Evolutionary conservation across 2,113 vertebrate genomes (phyloP).

Genomic region (Microtus richardsoni): DNA sequence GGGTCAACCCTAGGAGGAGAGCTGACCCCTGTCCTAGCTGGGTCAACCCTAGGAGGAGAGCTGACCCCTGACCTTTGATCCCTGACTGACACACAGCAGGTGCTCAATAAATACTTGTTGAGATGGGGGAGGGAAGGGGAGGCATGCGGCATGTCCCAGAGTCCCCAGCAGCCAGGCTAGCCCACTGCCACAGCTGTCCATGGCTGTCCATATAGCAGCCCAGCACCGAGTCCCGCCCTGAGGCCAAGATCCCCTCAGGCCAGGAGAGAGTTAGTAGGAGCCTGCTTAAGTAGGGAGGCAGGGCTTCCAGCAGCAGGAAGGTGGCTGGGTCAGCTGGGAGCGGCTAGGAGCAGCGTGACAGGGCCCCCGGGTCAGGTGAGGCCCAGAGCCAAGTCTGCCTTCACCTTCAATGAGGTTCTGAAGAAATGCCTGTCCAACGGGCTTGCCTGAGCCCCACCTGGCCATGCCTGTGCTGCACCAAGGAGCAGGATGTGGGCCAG

Average conservation of each 20-base stretch:
- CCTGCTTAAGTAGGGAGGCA: not conserved
- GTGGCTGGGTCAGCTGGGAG: not conserved
- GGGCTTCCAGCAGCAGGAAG: not conserved
- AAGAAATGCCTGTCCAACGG: not conserved
- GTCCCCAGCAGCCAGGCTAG: not conserved
- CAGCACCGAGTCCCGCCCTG: not conserved
- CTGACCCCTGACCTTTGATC: not conserved
- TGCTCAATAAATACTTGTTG: conserved; percentile 72
- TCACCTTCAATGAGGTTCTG: not conserved
- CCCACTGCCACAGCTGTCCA: not conserved
- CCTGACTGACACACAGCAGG: not conserved
- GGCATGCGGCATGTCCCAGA: conserved; percentile 58
- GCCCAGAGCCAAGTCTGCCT: not conserved
- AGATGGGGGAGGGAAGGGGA: not conserved
- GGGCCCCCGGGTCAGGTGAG: conserved; percentile 1
- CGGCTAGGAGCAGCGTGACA: not conserved
- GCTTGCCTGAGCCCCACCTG: not conserved
- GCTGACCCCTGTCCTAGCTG: not conserved
- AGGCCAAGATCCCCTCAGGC: not conserved
- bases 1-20: not conserved
- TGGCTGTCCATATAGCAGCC: not conserved
- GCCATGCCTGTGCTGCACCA: not conserved
- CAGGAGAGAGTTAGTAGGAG: not conserved
- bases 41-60: not conserved
- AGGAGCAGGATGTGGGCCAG: not conserved